Percentiles rank a stretch among this genome's conserved stretches.
Conservation (phyloP, 2,888 invertebrate species). For the Apodemia mormo region DNA sequence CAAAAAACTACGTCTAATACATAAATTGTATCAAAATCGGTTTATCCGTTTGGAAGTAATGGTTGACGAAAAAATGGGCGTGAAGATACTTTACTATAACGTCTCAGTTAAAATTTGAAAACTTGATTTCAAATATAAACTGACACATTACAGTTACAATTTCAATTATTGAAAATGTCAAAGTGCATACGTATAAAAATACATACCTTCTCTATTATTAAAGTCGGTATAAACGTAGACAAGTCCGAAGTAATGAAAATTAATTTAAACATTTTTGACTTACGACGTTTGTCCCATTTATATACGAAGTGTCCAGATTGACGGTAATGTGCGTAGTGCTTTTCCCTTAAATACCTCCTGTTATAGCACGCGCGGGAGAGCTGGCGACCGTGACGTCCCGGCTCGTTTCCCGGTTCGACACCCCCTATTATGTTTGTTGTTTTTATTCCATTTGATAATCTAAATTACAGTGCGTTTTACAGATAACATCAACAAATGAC, state of each 20-base stretch:
- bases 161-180: too few species aligned
- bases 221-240: background rate
- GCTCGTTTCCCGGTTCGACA: slow-evolving; percentile 41
- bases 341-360: background rate
- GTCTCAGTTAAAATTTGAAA: too few species aligned
- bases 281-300: background rate
- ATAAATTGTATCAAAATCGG: too few species aligned
- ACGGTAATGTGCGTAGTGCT: background rate
- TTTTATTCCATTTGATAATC: slow-evolving; percentile 38
- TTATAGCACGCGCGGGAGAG: slow-evolving; percentile 35
- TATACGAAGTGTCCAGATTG: background rate
- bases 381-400: slow-evolving; percentile 37
- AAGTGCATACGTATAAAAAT: too few species aligned
- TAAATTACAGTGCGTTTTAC: slow-evolving; percentile 29
- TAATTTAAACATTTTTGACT: background rate
- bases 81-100: too few species aligned
- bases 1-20: too few species aligned
- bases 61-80: too few species aligned
- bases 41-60: too few species aligned
- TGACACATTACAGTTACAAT: too few species aligned
- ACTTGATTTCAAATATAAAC: too few species aligned
- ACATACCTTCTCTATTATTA: background rate
- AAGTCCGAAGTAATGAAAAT: background rate
- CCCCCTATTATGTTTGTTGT: slow-evolving; percentile 35
- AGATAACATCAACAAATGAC: slow-evolving; percentile 32